Evolutionary conservation across 2,888 invertebrate species (phyloP), one percentile per base, ranked within the genome.

Genomic region (Malthinus flaveolus): DNA sequence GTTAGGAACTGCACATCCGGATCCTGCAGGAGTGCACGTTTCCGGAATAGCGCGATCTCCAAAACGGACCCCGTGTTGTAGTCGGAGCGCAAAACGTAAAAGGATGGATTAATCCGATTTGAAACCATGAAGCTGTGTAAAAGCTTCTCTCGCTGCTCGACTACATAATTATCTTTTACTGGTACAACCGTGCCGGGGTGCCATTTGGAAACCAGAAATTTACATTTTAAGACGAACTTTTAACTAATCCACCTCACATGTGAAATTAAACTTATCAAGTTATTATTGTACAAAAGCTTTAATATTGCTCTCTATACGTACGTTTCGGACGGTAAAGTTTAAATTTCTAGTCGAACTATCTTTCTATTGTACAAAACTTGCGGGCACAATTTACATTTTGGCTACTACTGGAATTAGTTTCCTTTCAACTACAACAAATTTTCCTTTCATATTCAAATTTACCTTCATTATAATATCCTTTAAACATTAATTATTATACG

Each of bases 61-160:
- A 56, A 51, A 62, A 50, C 23, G 62, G 62, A 58, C 62, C 46
- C 48, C 37, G 13, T 12, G 51, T 55, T 48, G 46, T 47, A 49
- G 23, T 5, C 23, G 3, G 23, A 23, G 5, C 2, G 23, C 23
- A 23, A 23, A 55, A 66, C 69, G 39, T 15, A 39, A 71, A 70
- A 69, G 69, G 72, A 72, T 71, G 71, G 75, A 76, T 77, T 76
- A 78, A 77, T 77, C 75, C 74, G 76, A 78, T 78, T 76, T 73
- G 75, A 69, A 77, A 74, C 74, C 76, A 76, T 71, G 76, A 75
- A 74, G 74, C 76, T 77, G 75, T 78, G 73, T 75, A 77, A 76
- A 77, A 74, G 70, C 74, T 68, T 69, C 68, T 69, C 67, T 60
- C 62, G 60, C 65, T 74, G 73, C 73, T 70, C 72, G 69, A 72